Percentiles rank a stretch among this genome's conserved stretches.
phyloP scores from a whole-genome alignment of 2,888 invertebrate genomes.

The Lathronympha strigana region DNA sequence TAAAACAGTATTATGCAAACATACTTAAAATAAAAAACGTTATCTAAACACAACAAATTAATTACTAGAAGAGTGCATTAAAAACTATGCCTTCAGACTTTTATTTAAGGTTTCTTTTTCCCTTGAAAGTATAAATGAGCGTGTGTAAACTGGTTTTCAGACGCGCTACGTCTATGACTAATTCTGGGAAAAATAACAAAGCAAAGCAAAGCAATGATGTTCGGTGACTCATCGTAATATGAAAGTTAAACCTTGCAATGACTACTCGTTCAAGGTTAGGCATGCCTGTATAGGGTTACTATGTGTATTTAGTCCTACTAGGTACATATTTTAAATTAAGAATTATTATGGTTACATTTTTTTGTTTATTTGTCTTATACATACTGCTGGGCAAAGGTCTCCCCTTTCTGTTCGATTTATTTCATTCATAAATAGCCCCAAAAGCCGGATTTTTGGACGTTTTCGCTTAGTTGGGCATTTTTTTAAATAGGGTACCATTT shows the following conservation, averaged over 20 bases:
- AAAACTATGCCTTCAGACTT: not conserved
- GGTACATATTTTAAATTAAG: no score
- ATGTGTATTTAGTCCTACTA: not conserved
- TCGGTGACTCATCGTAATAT: constrained; percentile 13
- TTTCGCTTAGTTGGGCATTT: no score
- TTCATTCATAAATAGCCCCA: no score
- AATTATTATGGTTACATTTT: no score
- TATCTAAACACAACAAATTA: constrained; percentile 3
- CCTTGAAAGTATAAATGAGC: not conserved
- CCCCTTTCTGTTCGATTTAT: no score
- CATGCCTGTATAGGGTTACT: no score
- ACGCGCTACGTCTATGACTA: constrained; percentile 14
- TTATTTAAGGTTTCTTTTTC: not conserved
- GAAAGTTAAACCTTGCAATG: not conserved
- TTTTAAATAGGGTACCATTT: no score
- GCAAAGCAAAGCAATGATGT: not conserved
- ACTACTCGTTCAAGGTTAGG: not conserved
- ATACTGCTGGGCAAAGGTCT: no score
- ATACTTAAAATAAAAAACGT: constrained; percentile 7
- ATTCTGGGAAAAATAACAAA: constrained; percentile 8
- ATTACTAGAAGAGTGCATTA: not conserved
- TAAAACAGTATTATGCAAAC: not conserved
- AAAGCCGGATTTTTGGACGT: no score
- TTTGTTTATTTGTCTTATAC: no score
- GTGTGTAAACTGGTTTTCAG: constrained; percentile 19